Conservation (phyloP, 2,888 invertebrate species). For the Ctenicera cuprea region DNA sequence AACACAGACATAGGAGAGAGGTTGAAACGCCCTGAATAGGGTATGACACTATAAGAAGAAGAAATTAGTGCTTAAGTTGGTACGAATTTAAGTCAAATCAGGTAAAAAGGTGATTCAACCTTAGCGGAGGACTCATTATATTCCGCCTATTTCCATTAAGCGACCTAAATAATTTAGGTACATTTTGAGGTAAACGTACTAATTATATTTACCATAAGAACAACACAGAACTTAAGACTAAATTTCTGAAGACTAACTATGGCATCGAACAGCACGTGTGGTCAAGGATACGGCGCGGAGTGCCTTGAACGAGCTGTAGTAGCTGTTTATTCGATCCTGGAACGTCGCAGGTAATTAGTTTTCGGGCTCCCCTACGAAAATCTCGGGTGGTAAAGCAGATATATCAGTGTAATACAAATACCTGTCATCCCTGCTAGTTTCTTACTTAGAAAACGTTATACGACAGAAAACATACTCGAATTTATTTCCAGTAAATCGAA, state of each 20-base stretch:
- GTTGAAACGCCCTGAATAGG: too few species aligned
- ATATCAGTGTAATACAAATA: conserved; percentile 8
- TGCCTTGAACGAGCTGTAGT: conserved; percentile 13
- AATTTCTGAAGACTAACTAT: conserved; percentile 35
- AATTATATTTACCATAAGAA: too few species aligned
- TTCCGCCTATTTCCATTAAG: too few species aligned
- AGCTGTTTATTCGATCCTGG: conserved; percentile 37
- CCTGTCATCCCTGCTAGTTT: neutral
- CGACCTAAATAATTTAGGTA: too few species aligned
- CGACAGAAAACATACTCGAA: neutral
- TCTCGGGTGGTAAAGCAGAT: conserved; percentile 14
- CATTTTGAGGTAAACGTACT: too few species aligned
- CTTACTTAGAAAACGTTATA: neutral
- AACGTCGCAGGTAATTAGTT: conserved; percentile 41
- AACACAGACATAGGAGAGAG: too few species aligned
- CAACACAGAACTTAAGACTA: neutral
- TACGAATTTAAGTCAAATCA: too few species aligned
- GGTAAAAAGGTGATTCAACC: too few species aligned
- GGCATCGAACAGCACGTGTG: conserved; percentile 44
- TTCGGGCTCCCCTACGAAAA: conserved; percentile 16
- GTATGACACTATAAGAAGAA: too few species aligned
- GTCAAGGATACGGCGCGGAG: conserved; percentile 36
- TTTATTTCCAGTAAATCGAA: neutral
- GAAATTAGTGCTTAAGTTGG: too few species aligned
- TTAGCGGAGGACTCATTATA: too few species aligned